These are phyloP conservation scores for Tetragonula clypearis DNA, from an alignment of 1,140 invertebrate species.

Conservation along the genomic window DNA sequence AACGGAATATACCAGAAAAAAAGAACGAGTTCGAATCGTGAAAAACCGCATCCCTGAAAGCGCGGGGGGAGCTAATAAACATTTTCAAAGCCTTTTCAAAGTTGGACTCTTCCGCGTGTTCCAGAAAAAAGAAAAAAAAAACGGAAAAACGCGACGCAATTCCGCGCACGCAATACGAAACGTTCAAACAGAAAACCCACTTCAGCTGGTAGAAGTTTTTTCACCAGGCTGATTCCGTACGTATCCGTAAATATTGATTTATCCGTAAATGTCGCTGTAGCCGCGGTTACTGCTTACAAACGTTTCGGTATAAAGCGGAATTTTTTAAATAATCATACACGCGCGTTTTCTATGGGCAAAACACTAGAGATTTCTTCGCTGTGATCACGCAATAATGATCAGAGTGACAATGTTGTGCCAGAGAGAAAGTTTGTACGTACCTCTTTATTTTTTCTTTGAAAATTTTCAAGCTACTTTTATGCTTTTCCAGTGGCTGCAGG, in stretches of 20 bases:
- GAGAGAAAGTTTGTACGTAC: too few relatives aligned
- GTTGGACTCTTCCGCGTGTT: too few relatives aligned
- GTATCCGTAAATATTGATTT: constrained; percentile 30
- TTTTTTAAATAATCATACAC: neutral
- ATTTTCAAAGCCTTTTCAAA: too few relatives aligned
- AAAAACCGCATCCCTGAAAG: neutral
- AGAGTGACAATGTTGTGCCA: too few relatives aligned
- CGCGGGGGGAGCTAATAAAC: neutral
- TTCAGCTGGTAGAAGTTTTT: neutral
- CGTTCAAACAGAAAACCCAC: constrained; percentile 8
- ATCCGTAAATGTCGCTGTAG: neutral
- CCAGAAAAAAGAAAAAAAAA: too few relatives aligned
- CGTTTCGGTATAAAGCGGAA: neutral
- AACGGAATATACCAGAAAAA: neutral
- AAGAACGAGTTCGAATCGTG: neutral
- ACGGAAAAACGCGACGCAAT: neutral
- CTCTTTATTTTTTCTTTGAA: neutral
- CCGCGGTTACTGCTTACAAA: neutral
- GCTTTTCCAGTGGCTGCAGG: neutral
- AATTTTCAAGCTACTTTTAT: neutral
- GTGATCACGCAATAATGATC: too few relatives aligned
- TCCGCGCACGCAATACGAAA: neutral
- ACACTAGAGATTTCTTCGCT: too few relatives aligned
- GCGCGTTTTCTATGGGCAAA: too few relatives aligned
- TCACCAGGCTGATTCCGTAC: neutral